Conservation (phyloP, 2,797 vertebrate genomes). For the Enteromius mattozi region DNA sequence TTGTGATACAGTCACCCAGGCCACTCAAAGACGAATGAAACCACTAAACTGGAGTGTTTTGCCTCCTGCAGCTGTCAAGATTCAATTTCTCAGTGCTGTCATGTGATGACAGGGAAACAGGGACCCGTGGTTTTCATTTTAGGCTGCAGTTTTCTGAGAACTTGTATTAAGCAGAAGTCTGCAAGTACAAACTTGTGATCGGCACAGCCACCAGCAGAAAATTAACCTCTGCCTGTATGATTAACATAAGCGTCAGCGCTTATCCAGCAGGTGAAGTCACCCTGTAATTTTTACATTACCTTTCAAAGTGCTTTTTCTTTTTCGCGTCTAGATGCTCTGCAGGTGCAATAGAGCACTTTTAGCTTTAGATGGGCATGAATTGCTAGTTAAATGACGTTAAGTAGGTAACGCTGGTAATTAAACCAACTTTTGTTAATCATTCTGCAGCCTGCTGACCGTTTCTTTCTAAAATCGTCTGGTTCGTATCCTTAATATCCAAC, state of each 20-base stretch:
- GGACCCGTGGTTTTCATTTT: constrained; percentile 35
- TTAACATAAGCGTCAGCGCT: not conserved
- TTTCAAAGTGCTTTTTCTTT: not conserved
- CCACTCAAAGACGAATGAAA: constrained; percentile 36
- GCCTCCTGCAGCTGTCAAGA: not conserved
- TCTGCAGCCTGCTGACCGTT: constrained; percentile 48
- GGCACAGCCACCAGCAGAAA: not conserved
- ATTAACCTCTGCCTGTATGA: constrained; percentile 7
- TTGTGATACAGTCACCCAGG: constrained; percentile 64
- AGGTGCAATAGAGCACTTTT: not conserved
- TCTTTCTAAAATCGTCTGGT: constrained; percentile 43
- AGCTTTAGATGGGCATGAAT: constrained; percentile 5
- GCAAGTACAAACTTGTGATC: constrained; percentile 44
- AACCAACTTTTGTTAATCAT: constrained; percentile 51
- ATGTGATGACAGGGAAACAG: constrained; percentile 53
- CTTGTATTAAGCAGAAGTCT: not conserved
- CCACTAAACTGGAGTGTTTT: not conserved
- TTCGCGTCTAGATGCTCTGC: not conserved
- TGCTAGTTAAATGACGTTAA: constrained; percentile 1
- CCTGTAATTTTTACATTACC: constrained; percentile 12
- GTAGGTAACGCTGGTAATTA: constrained; percentile 5
- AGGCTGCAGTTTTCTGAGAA: constrained; percentile 17
- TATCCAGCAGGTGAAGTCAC: not conserved
- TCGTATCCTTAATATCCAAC: constrained; percentile 39
- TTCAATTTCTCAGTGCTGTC: constrained; percentile 8